Base-by-base conservation (phyloP, 2,797 vertebrate genomes). In the Pipistrellus kuhlii region DNA sequence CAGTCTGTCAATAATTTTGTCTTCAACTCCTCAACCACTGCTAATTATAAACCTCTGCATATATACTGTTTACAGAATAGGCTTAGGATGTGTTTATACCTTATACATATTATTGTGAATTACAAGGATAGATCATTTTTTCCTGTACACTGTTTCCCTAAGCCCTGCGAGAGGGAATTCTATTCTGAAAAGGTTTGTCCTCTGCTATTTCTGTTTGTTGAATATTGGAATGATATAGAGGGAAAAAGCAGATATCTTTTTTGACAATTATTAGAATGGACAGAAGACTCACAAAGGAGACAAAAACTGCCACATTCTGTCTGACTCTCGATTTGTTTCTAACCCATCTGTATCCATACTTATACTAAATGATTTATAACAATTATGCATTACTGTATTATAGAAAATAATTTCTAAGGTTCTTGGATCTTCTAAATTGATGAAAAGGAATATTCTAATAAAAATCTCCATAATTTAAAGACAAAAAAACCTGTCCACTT, bases 251-350 rank as follows among this genome's bases (percentile, higher is more conserved):
- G 78, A 88, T 96, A 92, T 95, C 69, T 64, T 91, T 76, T 91
- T 92, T 96, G 73, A 95, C 98, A 97, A 96, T 97, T 95, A 97
- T 96, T 94, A 9, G 14, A 81, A 62, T 90, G 97, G 96, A 96
- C 76, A 73, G 93, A 98, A 97, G 88, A 97, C 94, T 97, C 93
- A 94, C 83, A 91, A 94, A 97, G 91, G 92, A 97, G 59, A 96
- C 83, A 90, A 96, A 97, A 97, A 83, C 78, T 93, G 90, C 90
- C 95, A 93, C 32, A 73, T 97, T 90, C 86, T 96, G 5, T 94
- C 87, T 94, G 81, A 95, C 95, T 97, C 93, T 96, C 95, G 72
- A 84, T 93, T 97, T 95, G 20, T 96, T 90, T 94, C 80, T 97
- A 93, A 96, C 84, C 80, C 76, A 95, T 97, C 72, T 97, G 41